Conservation (phyloP, 2,113 vertebrate genomes). For the Bufo gargarizans region DNA sequence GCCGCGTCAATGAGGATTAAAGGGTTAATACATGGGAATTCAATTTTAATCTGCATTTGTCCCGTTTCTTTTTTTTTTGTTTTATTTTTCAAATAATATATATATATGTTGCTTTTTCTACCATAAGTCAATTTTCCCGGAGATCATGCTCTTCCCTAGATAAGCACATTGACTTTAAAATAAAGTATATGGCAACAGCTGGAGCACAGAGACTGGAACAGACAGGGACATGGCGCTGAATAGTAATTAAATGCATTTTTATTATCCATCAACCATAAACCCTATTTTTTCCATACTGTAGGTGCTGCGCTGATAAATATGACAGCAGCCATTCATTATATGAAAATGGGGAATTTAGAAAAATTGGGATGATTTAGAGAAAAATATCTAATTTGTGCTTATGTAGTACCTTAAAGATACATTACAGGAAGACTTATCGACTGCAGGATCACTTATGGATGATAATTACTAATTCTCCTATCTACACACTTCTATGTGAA, state of each 20-base stretch:
- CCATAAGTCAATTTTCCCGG: slow-evolving; percentile 76
- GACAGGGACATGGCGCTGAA: slow-evolving; percentile 82
- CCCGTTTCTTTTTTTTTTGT: slow-evolving; percentile 73
- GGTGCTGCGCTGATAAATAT: slow-evolving; percentile 72
- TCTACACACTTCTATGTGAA: not conserved
- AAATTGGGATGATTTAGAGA: not conserved
- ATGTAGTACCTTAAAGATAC: not conserved
- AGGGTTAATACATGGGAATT: slow-evolving; percentile 69
- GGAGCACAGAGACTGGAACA: slow-evolving; percentile 76
- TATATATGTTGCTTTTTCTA: slow-evolving; percentile 67
- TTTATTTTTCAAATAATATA: slow-evolving; percentile 61
- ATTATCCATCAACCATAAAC: slow-evolving; percentile 71
- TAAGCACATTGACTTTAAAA: slow-evolving; percentile 84
- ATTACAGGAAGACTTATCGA: not conserved
- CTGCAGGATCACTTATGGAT: not conserved
- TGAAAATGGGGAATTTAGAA: slow-evolving; percentile 38
- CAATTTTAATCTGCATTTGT: slow-evolving; percentile 72
- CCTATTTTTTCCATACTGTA: slow-evolving; percentile 65
- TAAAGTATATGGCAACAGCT: slow-evolving; percentile 73
- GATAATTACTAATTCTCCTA: not conserved
- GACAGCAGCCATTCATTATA: slow-evolving; percentile 65
- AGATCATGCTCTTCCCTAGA: slow-evolving; percentile 71
- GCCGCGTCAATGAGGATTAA: slow-evolving; percentile 23
- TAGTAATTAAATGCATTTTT: slow-evolving; percentile 88
- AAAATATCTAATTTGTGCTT: not conserved